Evolutionary conservation across 1,140 invertebrate genomes (phyloP).

Genomic region (Drosophila jambulina): DNA sequence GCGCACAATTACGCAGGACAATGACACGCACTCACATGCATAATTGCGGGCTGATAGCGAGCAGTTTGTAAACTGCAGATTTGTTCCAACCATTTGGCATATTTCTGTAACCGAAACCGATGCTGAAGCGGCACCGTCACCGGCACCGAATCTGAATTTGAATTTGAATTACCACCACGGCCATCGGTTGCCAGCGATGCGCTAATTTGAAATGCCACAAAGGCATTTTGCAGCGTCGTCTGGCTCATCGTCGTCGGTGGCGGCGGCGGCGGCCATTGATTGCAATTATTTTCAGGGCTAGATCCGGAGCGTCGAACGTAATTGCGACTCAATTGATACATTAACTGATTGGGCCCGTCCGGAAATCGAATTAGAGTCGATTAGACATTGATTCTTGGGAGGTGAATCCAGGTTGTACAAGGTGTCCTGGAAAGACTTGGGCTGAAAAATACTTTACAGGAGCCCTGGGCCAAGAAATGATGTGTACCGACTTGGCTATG

Average conservation of each 20-base stretch:
- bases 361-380: constrained; percentile 43
- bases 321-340: constrained; percentile 52
- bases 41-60: constrained; percentile 46
- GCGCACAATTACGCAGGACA: constrained; percentile 23
- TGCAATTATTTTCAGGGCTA: constrained; percentile 63
- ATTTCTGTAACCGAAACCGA: constrained; percentile 24
- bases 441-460: too few relatives aligned
- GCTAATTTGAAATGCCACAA: constrained; percentile 65
- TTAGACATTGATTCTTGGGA: constrained; percentile 19
- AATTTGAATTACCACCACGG: constrained; percentile 37
- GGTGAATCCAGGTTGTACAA: constrained; percentile 1
- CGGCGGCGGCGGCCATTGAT: constrained; percentile 40
- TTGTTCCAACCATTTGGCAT: constrained; percentile 41
- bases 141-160: constrained; percentile 28
- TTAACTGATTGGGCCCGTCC: constrained; percentile 41
- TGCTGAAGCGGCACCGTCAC: not conserved
- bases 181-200: constrained; percentile 33
- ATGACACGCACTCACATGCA: constrained; percentile 39
- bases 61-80: constrained; percentile 45
- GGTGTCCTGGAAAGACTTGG: not conserved
- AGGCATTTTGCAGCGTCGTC: constrained; percentile 49
- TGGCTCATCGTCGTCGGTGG: constrained; percentile 8
- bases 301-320: constrained; percentile 20
- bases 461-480: not conserved
- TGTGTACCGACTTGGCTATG: not conserved